Base-by-base conservation (phyloP, 2,113 vertebrate species). In the Uropsilus gracilis region DNA sequence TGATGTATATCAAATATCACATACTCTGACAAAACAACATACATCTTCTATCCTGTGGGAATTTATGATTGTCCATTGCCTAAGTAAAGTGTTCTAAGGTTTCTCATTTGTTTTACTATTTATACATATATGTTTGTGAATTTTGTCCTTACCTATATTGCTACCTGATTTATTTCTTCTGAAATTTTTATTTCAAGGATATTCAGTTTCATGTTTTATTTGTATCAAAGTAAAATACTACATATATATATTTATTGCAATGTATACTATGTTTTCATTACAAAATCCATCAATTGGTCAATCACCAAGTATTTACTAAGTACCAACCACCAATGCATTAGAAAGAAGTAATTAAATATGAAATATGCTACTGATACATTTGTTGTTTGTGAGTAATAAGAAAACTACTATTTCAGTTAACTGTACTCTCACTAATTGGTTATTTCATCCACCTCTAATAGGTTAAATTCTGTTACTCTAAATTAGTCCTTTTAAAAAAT, bases 1-100 rank as follows among this genome's bases (percentile, higher is more conserved):
- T 63, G 89, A 91, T 91, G 39, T 84, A 95, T 95, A 95, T 86
- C 18, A 3, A 88, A 94, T 94, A 91, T 91, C 46, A 85, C 48
- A 46, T 95, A 93, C 64, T 91, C 64, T 91, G 50, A 89, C 44
- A 42, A 26, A 88, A 46, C 57, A 83, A 8, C 8, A 2, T 66
- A 69, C 13, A 57, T 93, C 53, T 68, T 76, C 87, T 82, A 3
- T 48, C 34, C 73, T 89, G 63, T 82, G 64, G 85, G 91, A 97
- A 88, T 75, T 50, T 83, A 59, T 6, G 6, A 82, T 48, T 90
- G 94, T 86, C 71, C 48, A 53, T 91, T 28, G 83, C 59, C 91
- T 89, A 42, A 93, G 16, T 91, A 66, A 95, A 84, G 50, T 91
- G 68, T 63, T 86, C 1, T 17, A 68, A 6, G 7, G 17, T 28